phyloP scores from a whole-genome alignment of 2,888 invertebrate species.

The Argyra leucocephala region DNA sequence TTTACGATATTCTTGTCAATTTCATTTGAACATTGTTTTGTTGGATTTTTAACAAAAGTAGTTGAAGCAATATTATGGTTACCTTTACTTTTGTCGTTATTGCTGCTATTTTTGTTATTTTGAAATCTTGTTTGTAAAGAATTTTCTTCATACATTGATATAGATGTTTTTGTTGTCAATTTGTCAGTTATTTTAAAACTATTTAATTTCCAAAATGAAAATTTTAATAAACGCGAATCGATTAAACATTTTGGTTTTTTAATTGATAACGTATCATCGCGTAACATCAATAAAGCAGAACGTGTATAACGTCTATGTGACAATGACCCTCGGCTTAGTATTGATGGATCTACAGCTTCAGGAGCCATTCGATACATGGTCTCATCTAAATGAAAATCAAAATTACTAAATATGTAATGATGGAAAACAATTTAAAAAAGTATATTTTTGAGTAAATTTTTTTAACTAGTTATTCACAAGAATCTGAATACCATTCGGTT shows the following conservation, averaged over 20 bases:
- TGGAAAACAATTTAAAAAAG: background rate
- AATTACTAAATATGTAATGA: constrained; percentile 8
- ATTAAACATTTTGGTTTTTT: background rate
- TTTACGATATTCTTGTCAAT: background rate
- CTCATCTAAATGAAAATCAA: constrained; percentile 5
- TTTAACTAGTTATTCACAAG: too few relatives aligned
- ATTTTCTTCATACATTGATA: background rate
- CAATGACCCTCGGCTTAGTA: constrained; percentile 10
- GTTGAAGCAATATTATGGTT: background rate
- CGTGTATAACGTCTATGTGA: constrained; percentile 9
- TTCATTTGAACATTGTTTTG: background rate
- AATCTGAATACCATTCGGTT: too few relatives aligned
- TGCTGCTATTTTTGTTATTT: background rate
- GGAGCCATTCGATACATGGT: background rate
- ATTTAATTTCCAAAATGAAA: constrained; percentile 3
- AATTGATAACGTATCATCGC: constrained; percentile 1
- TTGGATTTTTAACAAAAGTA: too few relatives aligned
- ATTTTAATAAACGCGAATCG: background rate
- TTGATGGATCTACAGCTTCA: constrained; percentile 12
- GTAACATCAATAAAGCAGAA: constrained; percentile 8
- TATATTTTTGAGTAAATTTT: too few relatives aligned
- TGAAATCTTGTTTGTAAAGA: background rate
- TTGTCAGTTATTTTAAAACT: background rate
- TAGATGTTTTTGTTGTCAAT: background rate
- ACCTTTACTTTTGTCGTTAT: background rate